Conservation (phyloP, 2,888 invertebrate species). For the Drosophila putrida region DNA sequence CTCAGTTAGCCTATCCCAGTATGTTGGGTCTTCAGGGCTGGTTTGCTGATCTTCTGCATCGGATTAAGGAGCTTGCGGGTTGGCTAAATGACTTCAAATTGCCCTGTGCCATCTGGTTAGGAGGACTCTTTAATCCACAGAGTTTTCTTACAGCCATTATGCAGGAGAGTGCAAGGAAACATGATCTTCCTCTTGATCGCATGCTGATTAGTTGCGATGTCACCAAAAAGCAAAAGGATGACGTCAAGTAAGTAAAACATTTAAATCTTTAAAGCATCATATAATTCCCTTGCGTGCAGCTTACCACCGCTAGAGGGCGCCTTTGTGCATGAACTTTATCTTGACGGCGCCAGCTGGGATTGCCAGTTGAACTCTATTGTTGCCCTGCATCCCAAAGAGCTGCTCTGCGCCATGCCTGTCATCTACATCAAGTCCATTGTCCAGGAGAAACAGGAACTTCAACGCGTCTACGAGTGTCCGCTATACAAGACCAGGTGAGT, state of each 20-base stretch:
- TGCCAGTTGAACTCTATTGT: slow-evolving; percentile 91
- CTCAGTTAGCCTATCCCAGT: slow-evolving; percentile 95
- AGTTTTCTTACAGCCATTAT: slow-evolving; percentile 98
- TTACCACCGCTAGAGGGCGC: slow-evolving; percentile 96
- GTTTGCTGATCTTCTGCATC: slow-evolving; percentile 93
- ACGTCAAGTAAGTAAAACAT: slow-evolving; percentile 89
- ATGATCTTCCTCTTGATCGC: slow-evolving; percentile 98
- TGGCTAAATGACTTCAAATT: slow-evolving; percentile 94
- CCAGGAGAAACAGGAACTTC: slow-evolving; percentile 94
- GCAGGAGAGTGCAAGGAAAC: slow-evolving; percentile 98
- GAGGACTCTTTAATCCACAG: slow-evolving; percentile 98
- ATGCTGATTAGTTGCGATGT: slow-evolving; percentile 98
- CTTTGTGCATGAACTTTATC: slow-evolving; percentile 94
- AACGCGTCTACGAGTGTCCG: slow-evolving; percentile 96
- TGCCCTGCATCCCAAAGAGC: slow-evolving; percentile 95
- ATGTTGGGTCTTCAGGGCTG: slow-evolving; percentile 93
- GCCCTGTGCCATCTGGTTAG: slow-evolving; percentile 96
- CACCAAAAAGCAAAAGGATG: slow-evolving; percentile 94
- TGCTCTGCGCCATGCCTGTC: slow-evolving; percentile 96
- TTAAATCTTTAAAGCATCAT: background rate
- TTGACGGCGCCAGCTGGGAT: slow-evolving; percentile 99
- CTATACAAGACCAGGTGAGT: slow-evolving; percentile 94
- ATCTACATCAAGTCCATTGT: slow-evolving; percentile 95
- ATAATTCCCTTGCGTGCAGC: slow-evolving; percentile 83
- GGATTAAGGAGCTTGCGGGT: slow-evolving; percentile 93